Evolutionary conservation across 2,113 vertebrate genomes (phyloP).

Genomic region (Plestiodon gilberti): DNA sequence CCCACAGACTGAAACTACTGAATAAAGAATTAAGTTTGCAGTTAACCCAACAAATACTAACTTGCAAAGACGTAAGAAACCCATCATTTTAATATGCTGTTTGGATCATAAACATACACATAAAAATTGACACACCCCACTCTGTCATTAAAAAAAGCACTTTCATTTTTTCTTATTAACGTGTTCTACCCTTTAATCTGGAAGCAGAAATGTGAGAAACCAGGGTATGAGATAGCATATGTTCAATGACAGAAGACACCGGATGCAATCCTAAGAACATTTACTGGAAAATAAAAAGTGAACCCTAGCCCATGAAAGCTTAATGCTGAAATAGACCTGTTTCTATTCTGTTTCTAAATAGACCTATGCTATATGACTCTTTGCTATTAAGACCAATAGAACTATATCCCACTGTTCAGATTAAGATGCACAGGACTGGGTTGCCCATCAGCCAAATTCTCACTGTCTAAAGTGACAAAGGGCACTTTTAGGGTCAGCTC

Average conservation of each 20-base stretch:
- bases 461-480: neutral
- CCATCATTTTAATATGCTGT: neutral
- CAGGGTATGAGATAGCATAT: accelerated
- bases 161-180: neutral
- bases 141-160: neutral
- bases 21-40: neutral
- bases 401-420: too few relatives aligned
- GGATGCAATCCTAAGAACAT: neutral
- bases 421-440: neutral
- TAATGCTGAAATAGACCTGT: too few relatives aligned
- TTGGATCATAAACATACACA: neutral
- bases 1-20: accelerated
- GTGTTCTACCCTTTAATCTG: neutral
- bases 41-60: neutral
- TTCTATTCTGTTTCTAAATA: too few relatives aligned
- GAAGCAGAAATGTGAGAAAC: neutral
- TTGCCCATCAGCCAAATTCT: neutral
- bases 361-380: too few relatives aligned
- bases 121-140: neutral
- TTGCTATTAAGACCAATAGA: too few relatives aligned
- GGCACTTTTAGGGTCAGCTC: neutral
- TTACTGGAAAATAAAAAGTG: neutral
- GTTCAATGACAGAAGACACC: neutral
- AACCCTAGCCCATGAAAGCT: too few relatives aligned
- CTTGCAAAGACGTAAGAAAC: neutral